Percentiles rank a stretch among this genome's conserved stretches.
Evolutionary conservation across 2,113 vertebrate genomes (phyloP).

Genomic region (Notothenia rossii): DNA sequence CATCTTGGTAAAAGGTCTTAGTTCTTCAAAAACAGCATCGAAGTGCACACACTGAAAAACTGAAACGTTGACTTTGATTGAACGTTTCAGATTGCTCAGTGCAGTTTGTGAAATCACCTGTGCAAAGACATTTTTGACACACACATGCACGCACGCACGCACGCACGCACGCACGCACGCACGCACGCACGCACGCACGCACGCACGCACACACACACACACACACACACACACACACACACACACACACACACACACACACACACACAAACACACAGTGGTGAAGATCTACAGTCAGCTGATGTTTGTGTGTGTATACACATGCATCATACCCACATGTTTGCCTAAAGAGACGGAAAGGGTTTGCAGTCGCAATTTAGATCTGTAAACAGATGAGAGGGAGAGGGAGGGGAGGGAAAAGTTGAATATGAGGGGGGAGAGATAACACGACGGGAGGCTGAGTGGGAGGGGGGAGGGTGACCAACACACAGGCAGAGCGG

Average conservation of each 20-base stretch:
- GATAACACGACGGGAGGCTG: conserved; percentile 63
- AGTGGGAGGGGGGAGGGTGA: conserved; percentile 55
- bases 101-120: neutral
- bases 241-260: neutral
- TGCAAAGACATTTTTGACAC: neutral
- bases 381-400: conserved; percentile 45
- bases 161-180: neutral
- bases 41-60: too few species aligned
- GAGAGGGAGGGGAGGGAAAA: conserved; percentile 42
- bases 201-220: neutral
- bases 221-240: neutral
- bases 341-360: conserved; percentile 17
- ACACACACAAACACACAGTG: neutral
- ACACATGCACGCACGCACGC: too few species aligned
- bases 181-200: neutral
- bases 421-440: conserved; percentile 58
- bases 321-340: conserved; percentile 24
- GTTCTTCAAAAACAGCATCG: too few species aligned
- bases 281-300: conserved; percentile 28
- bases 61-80: too few species aligned
- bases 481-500: conserved; percentile 26
- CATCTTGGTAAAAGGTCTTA: neutral
- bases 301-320: conserved; percentile 32
- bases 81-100: too few species aligned
- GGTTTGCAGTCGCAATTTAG: conserved; percentile 26